phyloP scores from a whole-genome alignment of 2,888 invertebrate species.

The Microctonus aethiopoides region DNA sequence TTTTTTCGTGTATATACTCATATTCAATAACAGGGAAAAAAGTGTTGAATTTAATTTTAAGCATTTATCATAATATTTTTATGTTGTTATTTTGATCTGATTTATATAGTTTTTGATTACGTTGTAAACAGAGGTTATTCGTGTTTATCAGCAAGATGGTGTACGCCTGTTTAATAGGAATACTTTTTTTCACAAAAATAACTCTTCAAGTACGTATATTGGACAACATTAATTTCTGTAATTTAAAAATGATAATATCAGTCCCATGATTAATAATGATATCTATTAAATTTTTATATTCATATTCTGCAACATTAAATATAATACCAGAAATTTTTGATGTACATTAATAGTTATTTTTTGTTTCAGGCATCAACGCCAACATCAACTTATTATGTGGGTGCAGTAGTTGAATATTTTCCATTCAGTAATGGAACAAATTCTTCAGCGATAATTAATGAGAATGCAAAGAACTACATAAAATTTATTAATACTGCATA shows the following conservation, averaged over 20 bases:
- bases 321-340: too few species aligned
- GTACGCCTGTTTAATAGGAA: conserved; percentile 38
- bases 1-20: too few species aligned
- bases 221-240: neutral
- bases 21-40: too few species aligned
- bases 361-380: conserved; percentile 62
- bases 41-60: too few species aligned
- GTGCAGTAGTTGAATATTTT: conserved; percentile 75
- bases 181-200: conserved; percentile 40
- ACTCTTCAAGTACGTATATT: conserved; percentile 44
- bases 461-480: conserved; percentile 64
- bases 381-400: conserved; percentile 69
- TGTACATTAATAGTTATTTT: too few species aligned
- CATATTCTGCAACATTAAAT: too few species aligned
- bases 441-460: conserved; percentile 37
- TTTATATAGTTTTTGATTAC: too few species aligned
- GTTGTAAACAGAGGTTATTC: too few species aligned
- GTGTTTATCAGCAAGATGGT: conserved; percentile 33
- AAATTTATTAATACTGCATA: conserved; percentile 66
- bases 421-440: conserved; percentile 55
- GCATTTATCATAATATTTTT: too few species aligned
- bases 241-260: neutral
- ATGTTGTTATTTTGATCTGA: too few species aligned
- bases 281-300: too few species aligned
- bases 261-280: too few species aligned